A percentile compares a stretch with the other conserved stretches of the same genome.
These are phyloP conservation scores for Gobiocypris rarus DNA, from an alignment of 2,113 vertebrate species.

Conservation along the genomic window DNA sequence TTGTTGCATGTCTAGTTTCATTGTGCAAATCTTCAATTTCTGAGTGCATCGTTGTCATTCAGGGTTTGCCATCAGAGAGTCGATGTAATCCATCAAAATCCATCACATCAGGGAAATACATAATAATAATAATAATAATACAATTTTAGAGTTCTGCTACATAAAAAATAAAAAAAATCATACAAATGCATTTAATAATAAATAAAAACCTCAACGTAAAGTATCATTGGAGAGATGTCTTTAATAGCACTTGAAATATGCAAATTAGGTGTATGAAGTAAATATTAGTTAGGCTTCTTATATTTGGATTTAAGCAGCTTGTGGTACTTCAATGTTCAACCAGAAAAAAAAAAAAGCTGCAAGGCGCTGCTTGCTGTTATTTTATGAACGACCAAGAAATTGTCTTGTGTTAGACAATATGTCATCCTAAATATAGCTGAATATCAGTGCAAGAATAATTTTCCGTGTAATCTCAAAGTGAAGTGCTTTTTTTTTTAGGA, in stretches of 20 bases:
- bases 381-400: background rate
- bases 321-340: background rate
- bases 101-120: background rate
- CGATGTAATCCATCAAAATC: constrained; percentile 8
- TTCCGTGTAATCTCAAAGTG: background rate
- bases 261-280: background rate
- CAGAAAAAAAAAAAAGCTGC: too few species aligned
- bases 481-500: background rate
- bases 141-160: background rate
- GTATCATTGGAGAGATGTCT: constrained; percentile 22
- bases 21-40: constrained; percentile 45
- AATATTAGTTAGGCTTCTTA: constrained; percentile 1
- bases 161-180: background rate
- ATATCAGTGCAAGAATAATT: constrained; percentile 7
- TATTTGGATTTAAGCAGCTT: constrained; percentile 22
- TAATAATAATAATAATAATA: background rate
- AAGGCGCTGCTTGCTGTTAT: background rate
- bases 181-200: constrained; percentile 19
- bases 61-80: background rate
- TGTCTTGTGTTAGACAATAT: background rate
- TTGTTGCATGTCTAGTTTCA: constrained; percentile 14
- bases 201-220: constrained; percentile 9
- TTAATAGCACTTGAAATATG: constrained; percentile 6
- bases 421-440: background rate
- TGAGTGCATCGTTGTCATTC: constrained; percentile 31